Evolutionary conservation across 92 coral and sea anemone genomes (phyloP), one percentile per base, ranked within the genome.

Genomic region (Palythoa grandis): DNA sequence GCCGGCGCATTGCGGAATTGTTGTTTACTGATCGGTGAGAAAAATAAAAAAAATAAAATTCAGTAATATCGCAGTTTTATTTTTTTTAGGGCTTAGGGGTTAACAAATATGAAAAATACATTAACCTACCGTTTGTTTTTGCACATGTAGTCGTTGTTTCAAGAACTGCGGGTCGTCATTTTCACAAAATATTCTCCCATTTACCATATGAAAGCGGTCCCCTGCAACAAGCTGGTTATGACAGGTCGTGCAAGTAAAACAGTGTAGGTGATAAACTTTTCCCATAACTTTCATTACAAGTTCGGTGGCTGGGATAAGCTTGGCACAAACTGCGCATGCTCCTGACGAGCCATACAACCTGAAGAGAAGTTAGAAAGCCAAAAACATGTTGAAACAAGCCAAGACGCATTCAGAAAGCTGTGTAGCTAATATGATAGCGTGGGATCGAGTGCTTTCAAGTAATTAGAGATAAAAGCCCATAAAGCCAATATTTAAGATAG

Each of bases 271-370:
- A 29, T 96, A 96, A 56, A 95, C 99, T 90, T 96, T 96, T 56
- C 98, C 99, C 88, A 93, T 87, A 50, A 96, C 98, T 77, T 96
- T 96, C 99, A 96, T 96, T 37, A 96, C 99, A 52, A 96, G 92
- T 91, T 96, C 99, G 6, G 98, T 95, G 72, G 99, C 96, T 79
- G 99, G 99, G 79, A 96, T 96, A 25, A 88, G 92, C 72, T 96
- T 95, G 50, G 98, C 95, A 63, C 99, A 96, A 4, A 92, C 99
- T 2, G 99, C 99, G 95, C 99, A 96, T 94, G 99, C 99, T 63
- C 99, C 99, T 7, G 96, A 92, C 10, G 96, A 95, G 61, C 99
- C 99, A 88, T 96, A 96, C 60, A 96, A 86, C 92, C 99, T 96
- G 84, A 37, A 58, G 82, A 38, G 40, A 56, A 40, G 39, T 20